Percentiles rank a stretch among this genome's conserved stretches.
These are phyloP conservation scores for Puma concolor DNA, from an alignment of 2,113 vertebrate species.

Conservation along the genomic window DNA sequence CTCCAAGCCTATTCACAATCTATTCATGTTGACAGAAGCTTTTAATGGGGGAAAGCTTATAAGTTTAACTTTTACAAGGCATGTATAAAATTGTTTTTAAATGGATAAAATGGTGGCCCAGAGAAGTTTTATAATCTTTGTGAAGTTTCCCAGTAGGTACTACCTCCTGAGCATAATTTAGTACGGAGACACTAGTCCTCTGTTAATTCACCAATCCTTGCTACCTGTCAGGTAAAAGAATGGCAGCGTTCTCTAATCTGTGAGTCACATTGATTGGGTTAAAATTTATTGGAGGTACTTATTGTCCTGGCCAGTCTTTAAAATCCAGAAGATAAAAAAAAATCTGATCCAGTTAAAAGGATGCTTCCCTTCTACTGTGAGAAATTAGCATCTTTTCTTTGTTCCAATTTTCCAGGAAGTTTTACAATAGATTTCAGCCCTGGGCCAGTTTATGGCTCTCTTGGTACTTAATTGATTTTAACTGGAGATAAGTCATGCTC, in stretches of 20 bases:
- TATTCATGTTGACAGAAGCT: background rate
- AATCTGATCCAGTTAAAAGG: slow-evolving; percentile 52
- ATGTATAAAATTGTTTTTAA: slow-evolving; percentile 16
- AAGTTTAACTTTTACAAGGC: slow-evolving; percentile 19
- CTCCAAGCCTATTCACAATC: background rate
- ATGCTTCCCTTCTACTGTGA: background rate
- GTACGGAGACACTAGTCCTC: background rate
- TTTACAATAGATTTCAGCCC: slow-evolving; percentile 49
- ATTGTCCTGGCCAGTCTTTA: slow-evolving; percentile 60
- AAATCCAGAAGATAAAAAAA: slow-evolving; percentile 53
- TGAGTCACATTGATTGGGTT: background rate
- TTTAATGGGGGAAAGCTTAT: background rate
- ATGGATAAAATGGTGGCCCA: background rate
- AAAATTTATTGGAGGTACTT: slow-evolving; percentile 59
- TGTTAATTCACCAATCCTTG: background rate
- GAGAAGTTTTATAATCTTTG: background rate
- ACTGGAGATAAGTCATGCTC: background rate
- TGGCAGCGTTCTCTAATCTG: background rate
- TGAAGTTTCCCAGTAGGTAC: background rate
- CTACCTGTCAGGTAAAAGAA: slow-evolving; percentile 39
- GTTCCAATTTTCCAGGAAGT: slow-evolving; percentile 53
- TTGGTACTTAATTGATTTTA: slow-evolving; percentile 63
- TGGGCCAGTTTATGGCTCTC: slow-evolving; percentile 30
- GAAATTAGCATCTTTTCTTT: slow-evolving; percentile 62
- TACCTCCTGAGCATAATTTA: background rate